Evolutionary conservation across 2,113 vertebrate species (phyloP).

Genomic region (Calyptommatus sinebrachiatus): DNA sequence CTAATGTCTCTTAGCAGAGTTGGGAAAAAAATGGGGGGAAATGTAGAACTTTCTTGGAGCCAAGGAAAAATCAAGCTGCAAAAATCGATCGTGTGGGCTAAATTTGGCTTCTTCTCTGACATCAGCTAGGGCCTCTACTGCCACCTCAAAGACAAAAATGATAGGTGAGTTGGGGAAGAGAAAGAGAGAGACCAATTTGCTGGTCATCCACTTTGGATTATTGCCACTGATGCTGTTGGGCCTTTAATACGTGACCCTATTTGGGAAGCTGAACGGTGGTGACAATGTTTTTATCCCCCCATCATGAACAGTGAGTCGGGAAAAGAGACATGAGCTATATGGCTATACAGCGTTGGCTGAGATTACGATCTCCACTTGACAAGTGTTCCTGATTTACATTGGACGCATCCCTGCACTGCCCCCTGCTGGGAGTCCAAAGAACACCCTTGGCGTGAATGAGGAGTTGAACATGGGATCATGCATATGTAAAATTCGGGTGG

Average conservation of each 20-base stretch:
- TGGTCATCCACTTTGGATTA: not conserved
- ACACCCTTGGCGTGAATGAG: not conserved
- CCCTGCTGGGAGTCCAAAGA: slow-evolving; percentile 11
- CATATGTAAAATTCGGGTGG: not conserved
- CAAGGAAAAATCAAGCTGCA: not conserved
- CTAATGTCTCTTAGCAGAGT: not conserved
- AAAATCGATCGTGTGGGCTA: not conserved
- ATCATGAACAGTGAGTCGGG: too few species aligned
- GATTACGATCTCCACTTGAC: not conserved
- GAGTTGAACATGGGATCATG: not conserved
- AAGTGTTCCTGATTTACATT: not conserved
- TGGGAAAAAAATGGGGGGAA: not conserved
- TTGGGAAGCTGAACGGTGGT: not conserved
- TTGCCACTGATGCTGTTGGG: not conserved
- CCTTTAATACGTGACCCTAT: not conserved
- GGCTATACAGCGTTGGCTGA: not conserved
- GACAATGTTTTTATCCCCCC: not conserved
- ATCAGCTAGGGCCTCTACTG: not conserved
- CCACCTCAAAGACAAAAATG: not conserved
- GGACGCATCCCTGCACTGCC: not conserved
- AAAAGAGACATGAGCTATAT: not conserved
- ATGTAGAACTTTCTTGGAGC: not conserved
- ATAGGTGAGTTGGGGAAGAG: too few species aligned
- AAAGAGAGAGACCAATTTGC: not conserved
- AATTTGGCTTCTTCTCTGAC: not conserved